These are phyloP conservation scores for Bicyclus anynana DNA, from an alignment of 1,140 invertebrate species.

Conservation along the genomic window DNA sequence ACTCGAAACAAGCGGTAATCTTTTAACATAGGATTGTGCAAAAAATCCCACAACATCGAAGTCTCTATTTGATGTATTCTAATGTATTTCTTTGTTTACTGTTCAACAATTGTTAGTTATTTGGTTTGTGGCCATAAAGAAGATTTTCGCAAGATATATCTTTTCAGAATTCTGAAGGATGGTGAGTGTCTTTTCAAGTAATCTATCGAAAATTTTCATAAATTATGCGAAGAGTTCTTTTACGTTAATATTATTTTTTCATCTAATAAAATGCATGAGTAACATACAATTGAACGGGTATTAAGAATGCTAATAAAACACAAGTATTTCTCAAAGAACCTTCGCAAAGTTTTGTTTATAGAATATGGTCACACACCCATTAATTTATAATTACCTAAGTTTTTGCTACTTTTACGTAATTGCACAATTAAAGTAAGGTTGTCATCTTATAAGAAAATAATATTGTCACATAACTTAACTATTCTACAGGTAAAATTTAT, in stretches of 20 bases:
- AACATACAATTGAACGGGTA: not conserved
- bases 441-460: slow-evolving; percentile 32
- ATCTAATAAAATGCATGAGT: not conserved
- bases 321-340: slow-evolving; percentile 31
- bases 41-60: no score
- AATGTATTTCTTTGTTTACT: slow-evolving; percentile 2
- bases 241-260: not conserved
- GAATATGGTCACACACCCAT: slow-evolving; percentile 41
- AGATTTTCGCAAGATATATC: slow-evolving; percentile 66
- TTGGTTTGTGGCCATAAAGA: slow-evolving; percentile 44
- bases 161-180: slow-evolving; percentile 68
- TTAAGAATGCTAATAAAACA: no score
- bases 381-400: slow-evolving; percentile 3
- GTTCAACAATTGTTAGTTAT: not conserved
- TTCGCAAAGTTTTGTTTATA: slow-evolving; percentile 43
- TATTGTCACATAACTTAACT: not conserved
- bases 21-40: slow-evolving; percentile 44
- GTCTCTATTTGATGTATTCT: no score
- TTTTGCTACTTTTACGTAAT: slow-evolving; percentile 4
- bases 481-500: not conserved
- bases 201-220: slow-evolving; percentile 66
- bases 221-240: slow-evolving; percentile 46
- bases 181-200: slow-evolving; percentile 58
- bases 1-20: slow-evolving; percentile 33
- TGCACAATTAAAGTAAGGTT: slow-evolving; percentile 41